Base-by-base conservation (phyloP, 1,140 invertebrate genomes). In the Euura saliciscinereae region DNA sequence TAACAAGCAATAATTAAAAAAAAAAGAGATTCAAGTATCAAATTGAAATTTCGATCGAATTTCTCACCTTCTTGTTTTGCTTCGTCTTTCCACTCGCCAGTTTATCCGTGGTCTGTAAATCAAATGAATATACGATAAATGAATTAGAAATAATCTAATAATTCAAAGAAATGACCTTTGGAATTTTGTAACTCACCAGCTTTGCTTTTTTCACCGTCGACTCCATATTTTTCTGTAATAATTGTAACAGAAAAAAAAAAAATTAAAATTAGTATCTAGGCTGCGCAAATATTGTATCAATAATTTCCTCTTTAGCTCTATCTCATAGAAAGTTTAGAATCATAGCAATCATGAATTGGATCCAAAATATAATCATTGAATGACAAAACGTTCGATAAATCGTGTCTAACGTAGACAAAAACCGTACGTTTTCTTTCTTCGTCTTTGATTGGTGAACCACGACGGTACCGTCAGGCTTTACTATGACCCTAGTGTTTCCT, bases 391-490 rank as follows among this genome's bases (percentile, higher is more conserved):
- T 28, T 28, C 0, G 28, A 28, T 28, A 28, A 28, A 28, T 28
- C 28, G 28, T 28, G 28, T 28, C 28, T 28, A 28, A 28, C 28
- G 28, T 59, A 59, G 2, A 59, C 10, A 51, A 59, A 59, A 59
- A 59, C 3, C 51, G 3, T 11, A 59, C 6, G 51, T 11, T 59
- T n/a, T 28, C 0, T 59, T 11, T 59, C 73, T 75, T 81, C 69
- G 70, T 76, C 65, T 83, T 79, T 83, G 28, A 28, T 28, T 28
- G 28, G 7, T 71, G 66, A 13, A 83, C 71, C 67, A 67, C 78
- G 43, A 91, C 86, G 45, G 84, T 81, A 65, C 91, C 91, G 79
- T 88, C 87, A 45, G 91, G 90, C 72, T 84, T 83, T 3, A 92
- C 89, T 59, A 76, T 82, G 2, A 92, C 90, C 69, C 75, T 82